Conservation (phyloP, 2,113 vertebrate species). For the Ancistrus triradiatus region DNA sequence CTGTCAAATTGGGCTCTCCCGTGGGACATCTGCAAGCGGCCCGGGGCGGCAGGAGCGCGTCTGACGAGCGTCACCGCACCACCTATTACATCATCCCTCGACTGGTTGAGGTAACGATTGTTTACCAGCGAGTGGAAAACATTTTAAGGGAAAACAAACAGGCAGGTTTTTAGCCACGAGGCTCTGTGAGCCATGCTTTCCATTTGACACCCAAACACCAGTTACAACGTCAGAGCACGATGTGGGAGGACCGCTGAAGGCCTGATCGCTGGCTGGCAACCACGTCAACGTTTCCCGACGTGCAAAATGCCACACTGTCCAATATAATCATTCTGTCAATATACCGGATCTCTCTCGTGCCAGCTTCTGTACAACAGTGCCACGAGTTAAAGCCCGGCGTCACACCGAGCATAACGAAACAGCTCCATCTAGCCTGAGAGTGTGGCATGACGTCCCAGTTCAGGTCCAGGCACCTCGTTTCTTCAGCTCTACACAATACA, state of each 20-base stretch:
- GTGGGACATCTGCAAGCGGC: conserved; percentile 53
- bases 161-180: conserved; percentile 32
- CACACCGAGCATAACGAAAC: conserved; percentile 60
- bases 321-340: too few species aligned
- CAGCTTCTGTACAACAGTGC: background rate
- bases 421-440: conserved; percentile 67
- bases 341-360: too few species aligned
- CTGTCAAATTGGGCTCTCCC: conserved; percentile 37
- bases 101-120: conserved; percentile 42
- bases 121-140: conserved; percentile 24
- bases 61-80: conserved; percentile 37
- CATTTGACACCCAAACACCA: conserved; percentile 17
- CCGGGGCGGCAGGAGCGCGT: conserved; percentile 36
- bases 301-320: too few species aligned
- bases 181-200: conserved; percentile 26
- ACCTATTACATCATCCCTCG: conserved; percentile 42
- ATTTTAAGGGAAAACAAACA: conserved; percentile 25
- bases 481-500: too few species aligned
- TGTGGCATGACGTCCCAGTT: conserved; percentile 54
- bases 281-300: conserved; percentile 15
- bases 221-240: conserved; percentile 26
- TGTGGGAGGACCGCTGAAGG: conserved; percentile 29
- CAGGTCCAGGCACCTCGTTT: too few species aligned
- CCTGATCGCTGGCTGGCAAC: conserved; percentile 19
- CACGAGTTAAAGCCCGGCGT: background rate